Conservation (phyloP, 2,797 vertebrate genomes). For the Myoxocephalus aenaeus region DNA sequence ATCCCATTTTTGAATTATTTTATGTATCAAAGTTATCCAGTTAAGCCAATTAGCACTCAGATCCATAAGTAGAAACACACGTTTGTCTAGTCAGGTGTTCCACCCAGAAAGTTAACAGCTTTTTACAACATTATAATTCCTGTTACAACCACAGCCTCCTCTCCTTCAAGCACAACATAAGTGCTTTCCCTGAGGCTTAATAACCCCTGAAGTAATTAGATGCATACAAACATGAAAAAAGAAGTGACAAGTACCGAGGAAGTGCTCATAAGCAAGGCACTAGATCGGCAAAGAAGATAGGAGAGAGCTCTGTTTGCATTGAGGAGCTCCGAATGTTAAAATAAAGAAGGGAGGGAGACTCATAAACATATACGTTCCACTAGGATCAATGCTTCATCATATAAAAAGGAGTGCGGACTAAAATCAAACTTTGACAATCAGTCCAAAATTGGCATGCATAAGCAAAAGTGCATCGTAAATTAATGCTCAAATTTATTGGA, state of each 20-base stretch:
- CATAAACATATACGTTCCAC: neutral
- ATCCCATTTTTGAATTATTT: neutral
- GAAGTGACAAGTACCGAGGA: neutral
- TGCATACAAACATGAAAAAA: neutral
- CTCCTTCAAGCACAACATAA: neutral
- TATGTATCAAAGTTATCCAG: neutral
- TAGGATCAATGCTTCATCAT: neutral
- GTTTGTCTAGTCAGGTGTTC: no score
- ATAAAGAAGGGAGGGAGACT: neutral
- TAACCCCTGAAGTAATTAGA: neutral
- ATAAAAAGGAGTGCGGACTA: neutral
- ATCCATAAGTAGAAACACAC: neutral
- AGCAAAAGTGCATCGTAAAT: neutral
- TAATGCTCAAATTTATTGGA: neutral
- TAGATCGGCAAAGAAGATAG: fast-evolving
- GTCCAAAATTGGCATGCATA: neutral
- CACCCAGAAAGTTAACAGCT: no score
- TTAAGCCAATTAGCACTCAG: neutral
- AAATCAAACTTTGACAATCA: conserved; percentile 27
- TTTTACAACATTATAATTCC: neutral
- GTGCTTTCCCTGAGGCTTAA: neutral
- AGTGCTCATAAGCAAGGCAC: neutral
- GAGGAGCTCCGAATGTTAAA: neutral
- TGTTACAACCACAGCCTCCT: neutral
- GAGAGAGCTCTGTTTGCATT: neutral